These are phyloP conservation scores for Lindbergichthys nudifrons DNA, from an alignment of 2,797 vertebrate species.

Conservation along the genomic window DNA sequence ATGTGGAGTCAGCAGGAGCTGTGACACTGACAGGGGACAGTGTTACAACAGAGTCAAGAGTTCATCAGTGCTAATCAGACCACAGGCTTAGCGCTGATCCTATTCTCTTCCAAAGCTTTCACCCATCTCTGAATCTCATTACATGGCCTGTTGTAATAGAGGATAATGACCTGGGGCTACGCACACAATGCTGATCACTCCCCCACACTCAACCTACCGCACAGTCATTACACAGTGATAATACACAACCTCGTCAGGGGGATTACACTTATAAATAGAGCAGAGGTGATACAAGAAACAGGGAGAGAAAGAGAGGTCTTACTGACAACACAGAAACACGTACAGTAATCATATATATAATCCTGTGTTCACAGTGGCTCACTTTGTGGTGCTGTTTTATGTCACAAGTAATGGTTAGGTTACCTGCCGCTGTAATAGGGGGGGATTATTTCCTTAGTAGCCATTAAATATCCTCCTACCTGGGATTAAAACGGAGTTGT, in stretches of 20 bases:
- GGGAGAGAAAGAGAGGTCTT: slow-evolving; percentile 43
- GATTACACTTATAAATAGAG: slow-evolving; percentile 71
- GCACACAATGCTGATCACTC: slow-evolving; percentile 76
- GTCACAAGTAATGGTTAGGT: slow-evolving; percentile 42
- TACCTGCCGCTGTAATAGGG: slow-evolving; percentile 64
- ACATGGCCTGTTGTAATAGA: slow-evolving; percentile 79
- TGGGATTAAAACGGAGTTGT: slow-evolving; percentile 63
- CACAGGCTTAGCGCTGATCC: slow-evolving; percentile 75
- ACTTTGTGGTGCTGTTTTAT: slow-evolving; percentile 53
- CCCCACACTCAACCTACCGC: slow-evolving; percentile 68
- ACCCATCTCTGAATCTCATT: slow-evolving; percentile 82
- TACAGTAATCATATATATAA: slow-evolving; percentile 42
- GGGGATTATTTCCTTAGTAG: slow-evolving; percentile 50
- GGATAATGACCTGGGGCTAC: slow-evolving; percentile 77
- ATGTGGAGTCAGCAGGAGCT: slow-evolving; percentile 60
- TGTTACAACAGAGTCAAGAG: slow-evolving; percentile 79
- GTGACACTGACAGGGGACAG: slow-evolving; percentile 67
- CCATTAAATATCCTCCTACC: slow-evolving; percentile 66
- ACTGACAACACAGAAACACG: slow-evolving; percentile 42
- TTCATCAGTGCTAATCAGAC: slow-evolving; percentile 82
- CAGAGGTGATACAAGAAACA: slow-evolving; percentile 50
- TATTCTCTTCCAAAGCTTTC: slow-evolving; percentile 77
- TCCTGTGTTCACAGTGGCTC: slow-evolving; percentile 24
- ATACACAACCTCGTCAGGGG: slow-evolving; percentile 68
- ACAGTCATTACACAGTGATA: slow-evolving; percentile 77